Conservation (phyloP, 92 coral and sea anemone species). For the Bergia puertoricense region DNA sequence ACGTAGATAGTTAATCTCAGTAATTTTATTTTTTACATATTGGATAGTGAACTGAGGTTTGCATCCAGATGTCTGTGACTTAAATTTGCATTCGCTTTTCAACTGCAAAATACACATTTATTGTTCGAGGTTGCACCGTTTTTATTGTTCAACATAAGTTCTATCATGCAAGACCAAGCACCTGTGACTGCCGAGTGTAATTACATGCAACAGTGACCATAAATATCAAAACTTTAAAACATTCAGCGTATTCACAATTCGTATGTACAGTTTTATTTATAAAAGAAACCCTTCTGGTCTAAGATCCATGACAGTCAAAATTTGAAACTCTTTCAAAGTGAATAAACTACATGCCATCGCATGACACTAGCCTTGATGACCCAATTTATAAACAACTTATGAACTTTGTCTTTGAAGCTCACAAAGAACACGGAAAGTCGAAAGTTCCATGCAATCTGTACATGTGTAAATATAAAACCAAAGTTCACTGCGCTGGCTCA, state of each 20-base stretch:
- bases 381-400: neutral
- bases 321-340: neutral
- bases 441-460: neutral
- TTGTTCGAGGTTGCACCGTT: slow-evolving; percentile 14
- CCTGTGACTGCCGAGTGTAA: neutral
- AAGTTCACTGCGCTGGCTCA: neutral
- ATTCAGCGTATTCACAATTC: neutral
- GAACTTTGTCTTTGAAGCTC: neutral
- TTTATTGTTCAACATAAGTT: neutral
- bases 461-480: no score
- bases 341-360: neutral
- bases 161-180: neutral
- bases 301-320: neutral
- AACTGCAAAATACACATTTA: slow-evolving; percentile 14
- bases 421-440: neutral
- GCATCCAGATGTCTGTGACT: neutral
- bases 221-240: neutral
- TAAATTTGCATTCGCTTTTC: slow-evolving; percentile 28
- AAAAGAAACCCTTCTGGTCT: neutral
- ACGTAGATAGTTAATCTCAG: neutral
- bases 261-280: no score
- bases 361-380: neutral
- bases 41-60: neutral
- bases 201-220: neutral
- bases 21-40: neutral